These are phyloP conservation scores for Suncus etruscus DNA, from an alignment of 2,113 vertebrate genomes.

Conservation along the genomic window DNA sequence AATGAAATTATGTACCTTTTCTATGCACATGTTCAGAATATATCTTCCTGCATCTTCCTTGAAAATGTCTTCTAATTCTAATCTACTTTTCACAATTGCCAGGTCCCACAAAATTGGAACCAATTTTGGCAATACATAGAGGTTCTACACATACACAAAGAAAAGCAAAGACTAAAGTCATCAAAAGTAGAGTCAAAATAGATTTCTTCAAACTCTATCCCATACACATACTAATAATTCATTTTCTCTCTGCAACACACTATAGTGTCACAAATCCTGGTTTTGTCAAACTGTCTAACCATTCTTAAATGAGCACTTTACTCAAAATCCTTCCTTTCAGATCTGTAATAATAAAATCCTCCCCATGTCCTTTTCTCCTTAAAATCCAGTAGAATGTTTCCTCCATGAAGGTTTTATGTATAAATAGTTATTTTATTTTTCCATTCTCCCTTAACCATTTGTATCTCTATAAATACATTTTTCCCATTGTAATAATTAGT, in stretches of 20 bases:
- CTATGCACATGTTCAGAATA: neutral
- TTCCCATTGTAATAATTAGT: neutral
- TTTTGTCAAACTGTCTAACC: too few species aligned
- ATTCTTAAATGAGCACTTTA: neutral
- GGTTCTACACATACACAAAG: neutral
- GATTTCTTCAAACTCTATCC: neutral
- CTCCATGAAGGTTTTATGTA: neutral
- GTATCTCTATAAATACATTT: neutral
- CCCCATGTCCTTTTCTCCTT: too few species aligned
- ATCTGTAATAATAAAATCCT: neutral
- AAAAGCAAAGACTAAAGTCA: neutral
- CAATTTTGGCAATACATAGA: neutral
- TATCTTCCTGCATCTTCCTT: too few species aligned
- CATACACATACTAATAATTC: neutral
- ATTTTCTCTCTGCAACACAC: neutral
- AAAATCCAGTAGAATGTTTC: neutral
- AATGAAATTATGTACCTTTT: neutral
- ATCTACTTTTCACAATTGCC: neutral
- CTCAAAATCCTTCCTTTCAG: too few species aligned
- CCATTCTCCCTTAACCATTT: neutral
- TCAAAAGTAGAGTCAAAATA: neutral
- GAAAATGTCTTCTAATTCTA: neutral
- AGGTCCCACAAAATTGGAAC: neutral
- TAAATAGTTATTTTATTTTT: neutral
- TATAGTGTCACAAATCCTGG: accelerated